Base-by-base conservation (phyloP, 35 echinoderm and acorn worm genomes). In the Patiria miniata region DNA sequence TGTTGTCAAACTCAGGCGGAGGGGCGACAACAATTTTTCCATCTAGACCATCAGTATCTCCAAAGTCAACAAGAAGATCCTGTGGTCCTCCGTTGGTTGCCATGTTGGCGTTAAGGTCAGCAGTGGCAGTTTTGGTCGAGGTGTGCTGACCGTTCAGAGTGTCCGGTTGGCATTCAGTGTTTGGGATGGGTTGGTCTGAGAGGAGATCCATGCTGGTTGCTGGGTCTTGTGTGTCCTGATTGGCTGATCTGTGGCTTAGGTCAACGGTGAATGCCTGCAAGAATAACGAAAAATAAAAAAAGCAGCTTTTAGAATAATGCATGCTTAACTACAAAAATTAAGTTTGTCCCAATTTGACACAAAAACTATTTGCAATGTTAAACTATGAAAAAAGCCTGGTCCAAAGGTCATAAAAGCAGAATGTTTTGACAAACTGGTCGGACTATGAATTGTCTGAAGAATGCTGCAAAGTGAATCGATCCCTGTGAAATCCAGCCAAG, bases 201-300 rank as follows among this genome's bases (percentile, higher is more conserved):
- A 73, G 65, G 65, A 73, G 65, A 23, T 73, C 65, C 65, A 73
- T 73, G 65, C 65, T 73, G 65, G 65, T 73, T 28, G 65, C 34
- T 73, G 65, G 2, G 2, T 73, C 65, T 30, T 73, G 19, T 26
- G 65, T 1, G 26, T 73, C 65, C 65, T 22, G 23, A 14, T 30
- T 73, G 65, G 65, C 34, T 14, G 21, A 22, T 73, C 26, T 73
- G 22, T 73, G 29, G 34, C 34, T 28, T 23, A 73, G 65, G 16
- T 73, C 65, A 73, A 73, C 65, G 34, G 65, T 73, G 29, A 73
- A 73, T 26, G 65, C 65, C 65, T 73, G 65, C 3, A 73, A 73
- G 14, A 36, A 3, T 7, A 73, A 73, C 21, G 18, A 36, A 73
- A 73, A 73, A 73, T 47, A 12, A 12, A 47, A 47, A 4, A 47